phyloP scores from a whole-genome alignment of 2,888 invertebrate species.

The Apoderus coryli region DNA sequence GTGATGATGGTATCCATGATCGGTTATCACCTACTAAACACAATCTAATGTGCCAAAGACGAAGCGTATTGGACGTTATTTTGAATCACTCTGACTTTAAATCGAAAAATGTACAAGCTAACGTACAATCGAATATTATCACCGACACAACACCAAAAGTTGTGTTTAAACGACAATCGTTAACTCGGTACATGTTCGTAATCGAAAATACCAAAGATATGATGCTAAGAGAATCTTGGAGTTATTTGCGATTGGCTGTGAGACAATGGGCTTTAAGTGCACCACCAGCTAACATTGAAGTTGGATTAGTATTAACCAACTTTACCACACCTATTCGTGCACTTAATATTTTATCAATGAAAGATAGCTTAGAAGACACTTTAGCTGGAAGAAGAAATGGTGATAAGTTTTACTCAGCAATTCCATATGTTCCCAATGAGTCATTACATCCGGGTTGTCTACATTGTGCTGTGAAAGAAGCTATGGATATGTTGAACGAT shows the following conservation, averaged over 20 bases:
- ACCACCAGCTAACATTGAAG: conserved; percentile 37
- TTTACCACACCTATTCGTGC: conserved; percentile 29
- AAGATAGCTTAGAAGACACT: conserved; percentile 18
- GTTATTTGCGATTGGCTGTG: conserved; percentile 40
- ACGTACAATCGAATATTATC: conserved; percentile 25
- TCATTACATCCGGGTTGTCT: conserved; percentile 36
- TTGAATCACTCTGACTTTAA: conserved; percentile 38
- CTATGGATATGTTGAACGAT: conserved; percentile 35
- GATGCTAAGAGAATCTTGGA: conserved; percentile 43
- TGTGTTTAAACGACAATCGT: conserved; percentile 36
- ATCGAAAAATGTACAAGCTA: conserved; percentile 19
- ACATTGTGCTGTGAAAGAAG: conserved; percentile 33
- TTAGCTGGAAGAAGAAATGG: conserved; percentile 16
- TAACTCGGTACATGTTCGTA: conserved; percentile 41
- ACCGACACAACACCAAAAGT: conserved; percentile 36
- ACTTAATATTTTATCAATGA: conserved; percentile 25
- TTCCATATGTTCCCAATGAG: conserved; percentile 39
- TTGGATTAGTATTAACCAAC: conserved; percentile 36
- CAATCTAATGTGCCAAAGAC: conserved; percentile 44
- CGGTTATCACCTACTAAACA: conserved; percentile 49
- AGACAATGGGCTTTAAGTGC: conserved; percentile 43
- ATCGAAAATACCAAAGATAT: conserved; percentile 44
- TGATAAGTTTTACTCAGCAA: conserved; percentile 25
- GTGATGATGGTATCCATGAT: conserved; percentile 46
- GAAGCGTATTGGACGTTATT: conserved; percentile 44